Percentiles rank a stretch among this genome's conserved stretches.
These are phyloP conservation scores for Eumacrocentrus americanus DNA, from an alignment of 2,888 invertebrate species.

Conservation along the genomic window DNA sequence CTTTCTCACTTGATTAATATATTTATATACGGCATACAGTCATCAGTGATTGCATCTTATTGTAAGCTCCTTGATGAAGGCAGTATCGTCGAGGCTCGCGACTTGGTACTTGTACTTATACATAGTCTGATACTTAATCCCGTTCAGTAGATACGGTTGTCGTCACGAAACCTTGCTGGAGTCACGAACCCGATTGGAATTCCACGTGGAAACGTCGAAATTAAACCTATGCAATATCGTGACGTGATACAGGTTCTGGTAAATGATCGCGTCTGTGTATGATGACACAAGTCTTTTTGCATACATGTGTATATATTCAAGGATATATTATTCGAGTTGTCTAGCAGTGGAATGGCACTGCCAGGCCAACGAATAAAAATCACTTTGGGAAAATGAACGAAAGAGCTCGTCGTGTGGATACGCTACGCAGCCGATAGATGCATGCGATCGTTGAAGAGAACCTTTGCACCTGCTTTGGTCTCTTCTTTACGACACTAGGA, in stretches of 20 bases:
- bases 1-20: no score
- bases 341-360: slow-evolving; percentile 29
- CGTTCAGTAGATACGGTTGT: slow-evolving; percentile 15
- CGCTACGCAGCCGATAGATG: slow-evolving; percentile 34
- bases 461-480: slow-evolving; percentile 19
- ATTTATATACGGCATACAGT: no score
- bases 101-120: not conserved
- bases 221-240: slow-evolving; percentile 30
- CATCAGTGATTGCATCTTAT: no score
- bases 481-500: slow-evolving; percentile 21
- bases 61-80: not conserved
- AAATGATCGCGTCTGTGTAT: not conserved
- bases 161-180: slow-evolving; percentile 26
- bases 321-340: slow-evolving; percentile 17
- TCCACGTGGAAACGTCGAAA: slow-evolving; percentile 18
- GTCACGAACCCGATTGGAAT: slow-evolving; percentile 26
- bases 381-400: slow-evolving; percentile 8
- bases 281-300: no score
- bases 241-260: slow-evolving; percentile 11
- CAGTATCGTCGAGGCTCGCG: not conserved
- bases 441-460: slow-evolving; percentile 33
- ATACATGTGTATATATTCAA: not conserved
- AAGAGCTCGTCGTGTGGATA: slow-evolving; percentile 17
- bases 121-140: slow-evolving; percentile 23
- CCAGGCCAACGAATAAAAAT: slow-evolving; percentile 26